phyloP scores from a whole-genome alignment of 1,140 invertebrate genomes.

The Cheumatopsyche charites region DNA sequence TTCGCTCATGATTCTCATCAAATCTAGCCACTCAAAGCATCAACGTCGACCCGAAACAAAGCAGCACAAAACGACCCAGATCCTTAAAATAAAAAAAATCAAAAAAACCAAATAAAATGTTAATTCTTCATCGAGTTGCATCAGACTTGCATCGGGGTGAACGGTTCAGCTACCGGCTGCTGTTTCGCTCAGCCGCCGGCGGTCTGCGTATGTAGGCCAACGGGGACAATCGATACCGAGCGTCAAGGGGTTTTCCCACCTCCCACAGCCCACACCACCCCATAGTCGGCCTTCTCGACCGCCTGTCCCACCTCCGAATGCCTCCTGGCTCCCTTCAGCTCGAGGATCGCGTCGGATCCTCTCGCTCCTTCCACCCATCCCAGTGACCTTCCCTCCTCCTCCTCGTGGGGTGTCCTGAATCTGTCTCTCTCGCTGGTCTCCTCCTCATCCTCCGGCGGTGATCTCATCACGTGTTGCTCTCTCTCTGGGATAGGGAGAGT shows the following conservation, averaged over 20 bases:
- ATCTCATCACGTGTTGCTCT: slow-evolving; percentile 35
- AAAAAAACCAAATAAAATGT: neutral
- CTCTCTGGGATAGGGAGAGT: slow-evolving; percentile 2
- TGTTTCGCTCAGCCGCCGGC: neutral
- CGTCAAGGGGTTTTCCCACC: slow-evolving; percentile 24
- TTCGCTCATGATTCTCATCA: no score
- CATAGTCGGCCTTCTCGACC: neutral
- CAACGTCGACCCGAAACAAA: no score
- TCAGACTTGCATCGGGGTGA: slow-evolving; percentile 17
- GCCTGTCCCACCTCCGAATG: neutral
- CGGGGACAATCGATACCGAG: slow-evolving; percentile 36
- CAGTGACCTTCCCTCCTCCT: slow-evolving; percentile 25
- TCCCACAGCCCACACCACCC: neutral
- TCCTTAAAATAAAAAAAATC: neutral
- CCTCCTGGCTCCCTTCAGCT: neutral
- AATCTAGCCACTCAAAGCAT: no score
- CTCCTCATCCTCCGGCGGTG: neutral
- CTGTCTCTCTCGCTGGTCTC: slow-evolving; percentile 6
- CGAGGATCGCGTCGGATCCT: slow-evolving; percentile 9
- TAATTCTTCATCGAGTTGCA: slow-evolving; percentile 11
- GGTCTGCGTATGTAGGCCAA: slow-evolving; percentile 33
- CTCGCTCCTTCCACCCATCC: neutral
- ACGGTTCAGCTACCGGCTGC: slow-evolving; percentile 1
- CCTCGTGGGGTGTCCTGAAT: neutral
- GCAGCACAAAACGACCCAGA: no score